Evolutionary conservation across 2,888 invertebrate species (phyloP).

Genomic region (Hirtodrosophila confusa): DNA sequence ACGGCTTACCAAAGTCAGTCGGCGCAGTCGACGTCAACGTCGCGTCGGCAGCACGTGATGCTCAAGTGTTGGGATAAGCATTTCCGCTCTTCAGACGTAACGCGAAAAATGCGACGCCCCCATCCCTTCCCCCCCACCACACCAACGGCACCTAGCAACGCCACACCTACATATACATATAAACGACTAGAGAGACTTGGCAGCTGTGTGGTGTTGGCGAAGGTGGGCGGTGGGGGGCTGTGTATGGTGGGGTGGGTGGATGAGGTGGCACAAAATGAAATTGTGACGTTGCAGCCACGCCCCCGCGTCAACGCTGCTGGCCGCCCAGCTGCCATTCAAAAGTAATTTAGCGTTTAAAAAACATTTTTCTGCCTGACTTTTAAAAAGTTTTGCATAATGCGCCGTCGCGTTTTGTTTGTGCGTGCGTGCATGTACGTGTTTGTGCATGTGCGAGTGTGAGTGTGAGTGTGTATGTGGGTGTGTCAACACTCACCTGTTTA

Average conservation of each 20-base stretch:
- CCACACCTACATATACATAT: slow-evolving; percentile 12
- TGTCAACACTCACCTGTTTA: slow-evolving; percentile 72
- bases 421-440: slow-evolving; percentile 11
- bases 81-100: slow-evolving; percentile 78
- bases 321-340: slow-evolving; percentile 69
- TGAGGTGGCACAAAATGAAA: slow-evolving; percentile 75
- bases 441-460: slow-evolving; percentile 9
- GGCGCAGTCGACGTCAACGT: slow-evolving; percentile 34
- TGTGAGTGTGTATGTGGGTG: slow-evolving; percentile 8
- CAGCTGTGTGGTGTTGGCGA: slow-evolving; percentile 12
- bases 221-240: background rate
- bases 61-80: slow-evolving; percentile 78
- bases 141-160: slow-evolving; percentile 1
- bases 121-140: background rate
- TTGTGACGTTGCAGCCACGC: slow-evolving; percentile 68
- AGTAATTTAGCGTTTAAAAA: slow-evolving; percentile 80
- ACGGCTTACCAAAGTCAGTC: no score
- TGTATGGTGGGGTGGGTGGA: slow-evolving; percentile 12
- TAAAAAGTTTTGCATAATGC: slow-evolving; percentile 72
- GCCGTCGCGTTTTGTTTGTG: slow-evolving; percentile 34
- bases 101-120: slow-evolving; percentile 54
- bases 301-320: slow-evolving; percentile 10
- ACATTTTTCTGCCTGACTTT: slow-evolving; percentile 78
- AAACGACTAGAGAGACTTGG: slow-evolving; percentile 22
- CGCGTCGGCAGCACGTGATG: slow-evolving; percentile 64